A percentile compares a stretch with the other conserved stretches of the same genome.
Conservation (phyloP, 2,113 vertebrate genomes). For the Zeus faber region DNA sequence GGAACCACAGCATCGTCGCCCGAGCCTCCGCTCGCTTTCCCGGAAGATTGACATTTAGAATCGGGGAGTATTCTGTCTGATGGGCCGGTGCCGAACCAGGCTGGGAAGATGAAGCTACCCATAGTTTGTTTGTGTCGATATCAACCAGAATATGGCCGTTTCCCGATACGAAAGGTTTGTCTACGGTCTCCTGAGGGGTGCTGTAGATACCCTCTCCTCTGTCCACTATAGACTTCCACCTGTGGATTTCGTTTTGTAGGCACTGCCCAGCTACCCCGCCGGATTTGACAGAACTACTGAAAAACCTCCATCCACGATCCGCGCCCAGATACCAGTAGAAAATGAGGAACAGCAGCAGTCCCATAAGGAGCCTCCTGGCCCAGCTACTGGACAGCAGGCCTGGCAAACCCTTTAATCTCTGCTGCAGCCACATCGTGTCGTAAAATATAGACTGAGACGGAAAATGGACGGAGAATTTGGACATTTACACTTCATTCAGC, state of each 20-base stretch:
- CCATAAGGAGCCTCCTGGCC: constrained; percentile 83
- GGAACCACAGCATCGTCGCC: constrained; percentile 77
- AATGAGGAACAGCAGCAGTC: constrained; percentile 80
- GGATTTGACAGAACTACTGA: constrained; percentile 64
- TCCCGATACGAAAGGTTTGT: constrained; percentile 80
- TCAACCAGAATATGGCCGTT: constrained; percentile 88
- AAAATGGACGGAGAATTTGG: too few species aligned
- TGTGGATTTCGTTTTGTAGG: constrained; percentile 77
- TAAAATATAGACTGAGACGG: too few species aligned
- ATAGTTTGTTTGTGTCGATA: constrained; percentile 80
- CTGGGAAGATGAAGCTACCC: constrained; percentile 77
- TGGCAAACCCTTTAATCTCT: constrained; percentile 90
- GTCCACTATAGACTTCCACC: constrained; percentile 75
- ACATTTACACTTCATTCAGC: too few species aligned
- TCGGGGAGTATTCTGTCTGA: constrained; percentile 76
- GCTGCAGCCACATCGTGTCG: constrained; percentile 84
- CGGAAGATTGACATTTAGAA: constrained; percentile 73
- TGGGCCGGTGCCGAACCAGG: constrained; percentile 71
- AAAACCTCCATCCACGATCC: constrained; percentile 67
- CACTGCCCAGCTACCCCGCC: constrained; percentile 78
- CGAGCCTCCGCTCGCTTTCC: constrained; percentile 69
- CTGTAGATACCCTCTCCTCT: constrained; percentile 67
- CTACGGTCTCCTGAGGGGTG: constrained; percentile 53
- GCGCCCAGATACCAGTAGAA: constrained; percentile 86
- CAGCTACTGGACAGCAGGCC: constrained; percentile 93